A percentile compares a stretch with the other conserved stretches of the same genome.
These are phyloP conservation scores for Macrosiphum euphorbiae DNA, from an alignment of 2,888 invertebrate genomes.

Conservation along the genomic window DNA sequence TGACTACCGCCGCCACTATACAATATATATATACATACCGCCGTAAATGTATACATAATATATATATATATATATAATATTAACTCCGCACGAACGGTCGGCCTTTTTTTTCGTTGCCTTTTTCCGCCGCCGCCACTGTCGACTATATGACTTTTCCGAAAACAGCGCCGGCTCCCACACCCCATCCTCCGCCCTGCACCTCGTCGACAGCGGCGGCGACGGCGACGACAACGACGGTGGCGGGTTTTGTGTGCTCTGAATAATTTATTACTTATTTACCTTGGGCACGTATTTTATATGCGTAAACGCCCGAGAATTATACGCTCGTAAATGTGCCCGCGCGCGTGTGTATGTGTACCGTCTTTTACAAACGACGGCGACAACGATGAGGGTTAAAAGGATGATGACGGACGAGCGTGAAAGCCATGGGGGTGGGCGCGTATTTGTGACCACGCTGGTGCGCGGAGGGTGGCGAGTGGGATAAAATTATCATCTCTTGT, in stretches of 20 bases:
- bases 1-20: not conserved
- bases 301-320: slow-evolving; percentile 57
- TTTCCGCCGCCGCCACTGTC: not conserved
- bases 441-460: not conserved
- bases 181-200: not conserved
- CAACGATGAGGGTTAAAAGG: not conserved
- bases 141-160: slow-evolving; percentile 39
- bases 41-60: not conserved
- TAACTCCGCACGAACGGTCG: slow-evolving; percentile 22
- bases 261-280: slow-evolving; percentile 58
- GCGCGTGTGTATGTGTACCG: not conserved
- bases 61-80: not conserved
- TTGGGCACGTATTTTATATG: slow-evolving; percentile 39
- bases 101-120: slow-evolving; percentile 4
- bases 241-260: slow-evolving; percentile 51
- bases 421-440: not conserved
- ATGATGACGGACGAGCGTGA: not conserved
- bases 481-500: slow-evolving; percentile 54
- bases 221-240: not conserved
- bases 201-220: not conserved
- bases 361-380: slow-evolving; percentile 31
- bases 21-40: not conserved
- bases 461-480: not conserved
- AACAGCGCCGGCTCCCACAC: not conserved
- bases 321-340: not conserved